phyloP scores from a whole-genome alignment of 2,113 vertebrate genomes.

The Morone chrysops region DNA sequence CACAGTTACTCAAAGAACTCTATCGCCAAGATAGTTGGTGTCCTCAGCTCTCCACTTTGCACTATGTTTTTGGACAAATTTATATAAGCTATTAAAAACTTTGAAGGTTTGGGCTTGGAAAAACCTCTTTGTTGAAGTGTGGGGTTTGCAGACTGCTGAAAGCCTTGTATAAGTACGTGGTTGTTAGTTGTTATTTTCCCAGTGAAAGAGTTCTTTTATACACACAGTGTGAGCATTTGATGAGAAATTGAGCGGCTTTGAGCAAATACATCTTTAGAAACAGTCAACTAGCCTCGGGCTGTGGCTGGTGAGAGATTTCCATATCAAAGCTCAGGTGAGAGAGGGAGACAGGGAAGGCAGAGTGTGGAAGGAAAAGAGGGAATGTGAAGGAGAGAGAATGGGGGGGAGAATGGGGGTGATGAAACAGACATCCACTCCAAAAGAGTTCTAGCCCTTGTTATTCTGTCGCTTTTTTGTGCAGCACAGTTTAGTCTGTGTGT shows the following conservation, averaged over 20 bases:
- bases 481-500: conserved; percentile 80
- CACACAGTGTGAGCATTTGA: conserved; percentile 76
- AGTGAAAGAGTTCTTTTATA: conserved; percentile 71
- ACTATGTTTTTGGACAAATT: conserved; percentile 55
- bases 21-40: conserved; percentile 29
- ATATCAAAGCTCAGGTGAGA: conserved; percentile 85
- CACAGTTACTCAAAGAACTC: conserved; percentile 12
- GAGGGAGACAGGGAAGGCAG: conserved; percentile 50
- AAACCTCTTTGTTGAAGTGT: conserved; percentile 48
- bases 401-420: conserved; percentile 52
- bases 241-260: conserved; percentile 81
- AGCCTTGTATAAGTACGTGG: conserved; percentile 51
- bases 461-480: conserved; percentile 66
- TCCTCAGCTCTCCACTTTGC: conserved; percentile 24
- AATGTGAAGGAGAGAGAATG: conserved; percentile 46
- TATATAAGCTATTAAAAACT: conserved; percentile 48
- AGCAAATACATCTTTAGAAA: conserved; percentile 82
- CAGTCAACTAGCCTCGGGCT: conserved; percentile 75
- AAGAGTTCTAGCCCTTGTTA: conserved; percentile 72
- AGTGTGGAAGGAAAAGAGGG: conserved; percentile 32
- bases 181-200: conserved; percentile 77
- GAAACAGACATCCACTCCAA: conserved; percentile 69
- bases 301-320: conserved; percentile 78
- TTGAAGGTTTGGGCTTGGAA: conserved; percentile 45
- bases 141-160: conserved; percentile 53